phyloP scores from a whole-genome alignment of 1,140 invertebrate genomes.

The Tetranychus urticae region DNA sequence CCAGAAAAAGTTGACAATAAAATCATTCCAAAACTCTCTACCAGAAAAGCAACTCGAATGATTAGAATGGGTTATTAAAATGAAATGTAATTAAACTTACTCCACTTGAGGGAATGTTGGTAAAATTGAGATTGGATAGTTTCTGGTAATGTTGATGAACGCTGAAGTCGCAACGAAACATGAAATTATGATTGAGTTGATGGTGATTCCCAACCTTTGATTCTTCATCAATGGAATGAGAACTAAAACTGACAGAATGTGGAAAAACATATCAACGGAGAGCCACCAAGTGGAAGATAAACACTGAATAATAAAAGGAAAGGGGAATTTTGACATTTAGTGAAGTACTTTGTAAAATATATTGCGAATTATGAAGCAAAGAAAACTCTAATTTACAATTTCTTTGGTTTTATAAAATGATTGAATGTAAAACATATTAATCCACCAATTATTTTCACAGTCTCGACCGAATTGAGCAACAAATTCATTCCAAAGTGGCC shows the following conservation, averaged over 20 bases:
- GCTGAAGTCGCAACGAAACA: too few relatives aligned
- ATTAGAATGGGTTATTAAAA: too few relatives aligned
- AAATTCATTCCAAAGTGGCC: constrained; percentile 10
- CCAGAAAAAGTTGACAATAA: not conserved
- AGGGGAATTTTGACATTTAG: too few relatives aligned
- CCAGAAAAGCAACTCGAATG: not conserved
- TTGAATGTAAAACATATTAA: constrained; percentile 13
- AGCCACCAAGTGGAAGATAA: not conserved
- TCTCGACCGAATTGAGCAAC: constrained; percentile 3
- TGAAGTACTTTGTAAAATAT: too few relatives aligned
- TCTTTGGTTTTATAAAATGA: constrained; percentile 2
- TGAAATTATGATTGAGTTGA: not conserved
- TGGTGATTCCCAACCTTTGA: not conserved
- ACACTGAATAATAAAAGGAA: not conserved
- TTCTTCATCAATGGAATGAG: not conserved
- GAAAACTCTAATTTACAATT: not conserved
- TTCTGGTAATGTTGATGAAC: not conserved
- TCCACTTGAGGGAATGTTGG: not conserved
- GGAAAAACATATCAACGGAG: not conserved
- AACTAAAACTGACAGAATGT: not conserved
- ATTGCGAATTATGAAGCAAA: too few relatives aligned
- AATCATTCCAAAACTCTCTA: not conserved
- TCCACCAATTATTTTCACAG: constrained; percentile 14
- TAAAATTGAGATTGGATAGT: not conserved
- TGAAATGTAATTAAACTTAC: not conserved